A percentile compares a stretch with the other conserved stretches of the same genome.
Conservation (phyloP, 2,113 vertebrate genomes). For the Ceyx margarethae region DNA sequence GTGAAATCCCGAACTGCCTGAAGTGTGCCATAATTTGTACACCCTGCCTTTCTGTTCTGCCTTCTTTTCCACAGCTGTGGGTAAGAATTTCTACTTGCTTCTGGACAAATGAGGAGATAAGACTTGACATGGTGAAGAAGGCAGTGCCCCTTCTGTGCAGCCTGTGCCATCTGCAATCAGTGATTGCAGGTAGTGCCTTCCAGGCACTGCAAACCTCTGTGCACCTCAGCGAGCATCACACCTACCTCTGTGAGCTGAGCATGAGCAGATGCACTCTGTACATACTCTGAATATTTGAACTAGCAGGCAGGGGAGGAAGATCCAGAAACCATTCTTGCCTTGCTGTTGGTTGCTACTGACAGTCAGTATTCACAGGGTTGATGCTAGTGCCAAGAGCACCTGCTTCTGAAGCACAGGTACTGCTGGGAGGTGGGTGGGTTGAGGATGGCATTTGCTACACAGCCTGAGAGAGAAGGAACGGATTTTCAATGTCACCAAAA, state of each 20-base stretch:
- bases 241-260: neutral
- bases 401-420: neutral
- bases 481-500: neutral
- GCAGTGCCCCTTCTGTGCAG: neutral
- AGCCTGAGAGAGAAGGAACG: neutral
- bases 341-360: neutral
- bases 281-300: neutral
- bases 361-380: neutral
- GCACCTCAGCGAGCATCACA: neutral
- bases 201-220: neutral
- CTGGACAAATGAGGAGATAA: neutral
- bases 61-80: neutral
- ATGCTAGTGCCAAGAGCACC: neutral
- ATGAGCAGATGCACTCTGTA: neutral
- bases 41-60: neutral
- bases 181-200: neutral
- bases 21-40: neutral
- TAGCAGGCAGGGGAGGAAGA: neutral
- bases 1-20: neutral
- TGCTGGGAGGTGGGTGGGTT: neutral
- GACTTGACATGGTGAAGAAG: neutral
- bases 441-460: neutral
- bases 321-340: neutral
- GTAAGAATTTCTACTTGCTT: neutral
- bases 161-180: neutral